These are phyloP conservation scores for Otolemur crassicaudatus DNA, from an alignment of 2,797 vertebrate genomes.

Conservation along the genomic window DNA sequence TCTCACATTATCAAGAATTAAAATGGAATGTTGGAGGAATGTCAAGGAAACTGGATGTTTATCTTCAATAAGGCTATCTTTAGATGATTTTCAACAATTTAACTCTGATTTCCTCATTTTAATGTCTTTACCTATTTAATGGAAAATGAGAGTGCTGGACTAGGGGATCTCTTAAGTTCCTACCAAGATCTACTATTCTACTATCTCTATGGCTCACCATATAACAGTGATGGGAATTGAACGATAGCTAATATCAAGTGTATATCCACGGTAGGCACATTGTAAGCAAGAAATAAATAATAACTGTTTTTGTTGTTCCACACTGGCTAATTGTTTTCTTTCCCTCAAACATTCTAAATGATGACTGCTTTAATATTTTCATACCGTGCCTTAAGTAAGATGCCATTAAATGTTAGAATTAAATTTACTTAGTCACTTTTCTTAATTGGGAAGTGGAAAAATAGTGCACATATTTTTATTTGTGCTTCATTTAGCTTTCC, in stretches of 20 bases:
- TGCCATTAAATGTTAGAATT: slow-evolving; percentile 18
- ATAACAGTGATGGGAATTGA: background rate
- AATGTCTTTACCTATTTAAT: background rate
- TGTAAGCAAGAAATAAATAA: background rate
- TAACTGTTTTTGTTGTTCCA: background rate
- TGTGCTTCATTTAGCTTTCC: background rate
- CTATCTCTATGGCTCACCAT: background rate
- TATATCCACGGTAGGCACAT: background rate
- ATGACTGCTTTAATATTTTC: background rate
- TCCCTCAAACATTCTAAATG: slow-evolving; percentile 2
- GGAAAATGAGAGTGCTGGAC: background rate
- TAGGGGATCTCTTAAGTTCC: background rate
- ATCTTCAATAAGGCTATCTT: slow-evolving; percentile 11
- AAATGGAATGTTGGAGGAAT: slow-evolving; percentile 27
- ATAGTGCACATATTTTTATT: background rate
- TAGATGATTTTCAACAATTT: background rate
- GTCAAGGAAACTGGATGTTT: slow-evolving; percentile 36
- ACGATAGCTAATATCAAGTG: background rate
- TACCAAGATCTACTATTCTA: background rate
- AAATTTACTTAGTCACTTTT: slow-evolving; percentile 8
- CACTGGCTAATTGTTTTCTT: slow-evolving; percentile 6
- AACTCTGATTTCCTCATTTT: background rate
- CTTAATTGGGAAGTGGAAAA: slow-evolving; percentile 13
- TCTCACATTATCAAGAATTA: background rate
- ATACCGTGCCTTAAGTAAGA: background rate